Percentiles rank a stretch among this genome's conserved stretches.
phyloP scores from a whole-genome alignment of 2,113 vertebrate genomes.

The Chamaetylas fuelleborni region DNA sequence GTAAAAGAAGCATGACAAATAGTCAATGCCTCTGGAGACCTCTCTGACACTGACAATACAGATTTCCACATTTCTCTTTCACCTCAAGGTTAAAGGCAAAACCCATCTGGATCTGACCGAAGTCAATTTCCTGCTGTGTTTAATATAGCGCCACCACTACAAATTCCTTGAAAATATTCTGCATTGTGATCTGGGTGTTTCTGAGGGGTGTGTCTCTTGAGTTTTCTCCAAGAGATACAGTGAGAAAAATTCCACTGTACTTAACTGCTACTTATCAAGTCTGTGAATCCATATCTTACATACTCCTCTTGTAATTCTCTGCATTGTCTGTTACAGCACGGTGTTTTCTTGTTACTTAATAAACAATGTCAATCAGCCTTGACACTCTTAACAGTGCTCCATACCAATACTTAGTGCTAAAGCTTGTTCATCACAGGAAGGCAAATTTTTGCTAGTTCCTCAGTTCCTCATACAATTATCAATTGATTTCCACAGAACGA shows the following conservation, averaged over 20 bases:
- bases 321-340: background rate
- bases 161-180: background rate
- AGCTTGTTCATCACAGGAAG: fast-evolving
- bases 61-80: background rate
- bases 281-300: background rate
- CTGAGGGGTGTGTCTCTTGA: background rate
- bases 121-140: background rate
- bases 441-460: background rate
- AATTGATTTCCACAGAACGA: background rate
- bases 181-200: background rate
- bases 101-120: background rate
- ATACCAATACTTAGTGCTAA: background rate
- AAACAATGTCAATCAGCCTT: background rate
- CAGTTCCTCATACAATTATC: background rate
- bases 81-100: background rate
- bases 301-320: background rate
- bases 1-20: background rate
- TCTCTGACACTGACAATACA: background rate
- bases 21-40: fast-evolving
- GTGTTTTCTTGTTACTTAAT: background rate
- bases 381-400: background rate
- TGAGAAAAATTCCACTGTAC: background rate
- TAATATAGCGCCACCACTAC: background rate
- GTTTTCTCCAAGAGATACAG: background rate
- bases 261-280: background rate